A percentile compares a stretch with the other conserved stretches of the same genome.
These are phyloP conservation scores for Andricus quercusramuli DNA, from an alignment of 2,888 invertebrate genomes.

Conservation along the genomic window DNA sequence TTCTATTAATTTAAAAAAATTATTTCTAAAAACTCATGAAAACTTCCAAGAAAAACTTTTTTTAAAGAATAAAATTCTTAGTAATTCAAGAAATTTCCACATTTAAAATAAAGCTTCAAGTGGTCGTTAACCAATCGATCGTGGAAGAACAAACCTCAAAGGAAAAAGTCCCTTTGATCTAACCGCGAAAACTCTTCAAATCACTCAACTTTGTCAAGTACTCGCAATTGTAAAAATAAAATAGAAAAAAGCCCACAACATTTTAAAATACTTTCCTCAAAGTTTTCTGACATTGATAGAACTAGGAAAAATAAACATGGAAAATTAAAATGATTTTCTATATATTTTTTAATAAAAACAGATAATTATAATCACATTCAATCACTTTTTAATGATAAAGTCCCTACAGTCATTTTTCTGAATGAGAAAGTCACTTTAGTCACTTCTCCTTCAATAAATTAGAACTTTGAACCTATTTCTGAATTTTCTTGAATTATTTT, in stretches of 20 bases:
- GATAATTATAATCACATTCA: no score
- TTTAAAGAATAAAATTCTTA: background rate
- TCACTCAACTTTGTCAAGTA: slow-evolving; percentile 21
- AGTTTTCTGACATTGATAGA: background rate
- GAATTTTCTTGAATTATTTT: no score
- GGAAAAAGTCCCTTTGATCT: slow-evolving; percentile 17
- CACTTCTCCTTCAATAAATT: no score
- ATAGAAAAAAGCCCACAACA: background rate
- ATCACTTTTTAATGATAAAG: no score
- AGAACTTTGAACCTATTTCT: no score
- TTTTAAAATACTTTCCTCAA: background rate
- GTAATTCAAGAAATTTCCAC: background rate
- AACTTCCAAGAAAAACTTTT: background rate
- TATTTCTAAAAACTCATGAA: no score
- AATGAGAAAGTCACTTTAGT: no score
- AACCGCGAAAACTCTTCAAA: slow-evolving; percentile 2
- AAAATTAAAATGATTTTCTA: background rate
- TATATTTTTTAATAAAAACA: no score
- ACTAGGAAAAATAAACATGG: background rate
- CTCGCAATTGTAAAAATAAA: background rate
- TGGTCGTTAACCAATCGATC: slow-evolving; percentile 16
- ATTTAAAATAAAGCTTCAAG: background rate
- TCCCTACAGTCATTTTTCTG: no score
- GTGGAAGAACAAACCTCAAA: slow-evolving; percentile 9
- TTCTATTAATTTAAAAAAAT: no score